Base-by-base conservation (phyloP, 2,797 vertebrate species). In the Todus mexicanus region DNA sequence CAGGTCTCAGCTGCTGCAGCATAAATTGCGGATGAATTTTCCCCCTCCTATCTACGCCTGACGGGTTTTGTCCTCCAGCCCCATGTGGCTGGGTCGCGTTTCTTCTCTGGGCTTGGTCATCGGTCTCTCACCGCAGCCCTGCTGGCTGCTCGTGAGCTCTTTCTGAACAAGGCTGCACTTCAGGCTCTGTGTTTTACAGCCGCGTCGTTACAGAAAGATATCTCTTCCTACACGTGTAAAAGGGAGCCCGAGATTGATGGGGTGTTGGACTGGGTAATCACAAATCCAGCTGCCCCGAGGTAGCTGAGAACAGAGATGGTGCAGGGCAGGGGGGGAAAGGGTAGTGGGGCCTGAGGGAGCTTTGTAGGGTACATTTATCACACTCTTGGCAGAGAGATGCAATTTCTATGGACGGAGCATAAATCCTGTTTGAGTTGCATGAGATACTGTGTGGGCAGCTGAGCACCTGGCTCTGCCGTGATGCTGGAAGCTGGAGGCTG, bases 251-350 rank as follows among this genome's bases (percentile, higher is more conserved):
- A 91, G 96, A 96, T 94, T 94, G 91, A 97, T 95, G 78, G 83
- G 53, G 65, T 90, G 78, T 77, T 87, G 77, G 84, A 89, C 76
- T 76, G 33, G 56, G 69, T 84, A 94, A 92, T 95, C 92, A 76
- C 96, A 96, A 96, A 96, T 94, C 94, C 96, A 96, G 92, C 86
- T 71, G 95, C 89, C 92, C 88, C 5, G 7, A 94, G 93, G 88
- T 91, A 95, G 91, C 82, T 48, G 75, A 74, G 86, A 95, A 47
- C 84, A 82, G 77, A 92, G 80, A 43, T 7, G 82, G 83, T 69
- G 74, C 63, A 79, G 78, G 89, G 71, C 51, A 90, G 23, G 63
- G 33, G 73, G 85, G 48, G 70, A 85, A 87, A 85, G 92, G 54
- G 75, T 73, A 87, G 73, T 31, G 43, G 51, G 76, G 79, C 87